Evolutionary conservation across 1,140 invertebrate species (phyloP).

Genomic region (Wiebesia pumilae): DNA sequence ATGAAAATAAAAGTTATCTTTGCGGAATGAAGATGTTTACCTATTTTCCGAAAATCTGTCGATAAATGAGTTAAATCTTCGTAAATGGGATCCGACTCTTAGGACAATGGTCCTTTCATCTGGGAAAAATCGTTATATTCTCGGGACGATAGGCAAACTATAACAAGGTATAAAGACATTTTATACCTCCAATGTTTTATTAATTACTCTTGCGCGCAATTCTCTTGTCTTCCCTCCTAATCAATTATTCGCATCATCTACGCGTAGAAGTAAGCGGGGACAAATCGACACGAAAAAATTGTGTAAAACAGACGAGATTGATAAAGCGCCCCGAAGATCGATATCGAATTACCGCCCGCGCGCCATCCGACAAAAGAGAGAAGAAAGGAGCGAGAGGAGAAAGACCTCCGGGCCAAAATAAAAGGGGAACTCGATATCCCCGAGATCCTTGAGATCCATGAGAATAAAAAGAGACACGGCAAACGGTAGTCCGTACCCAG

Average conservation of each 20-base stretch:
- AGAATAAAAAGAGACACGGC: slow-evolving; percentile 18
- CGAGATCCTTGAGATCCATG: slow-evolving; percentile 9
- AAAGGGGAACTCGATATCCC: slow-evolving; percentile 40
- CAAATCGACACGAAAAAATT: slow-evolving; percentile 34
- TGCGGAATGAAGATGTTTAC: background rate
- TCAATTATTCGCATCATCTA: background rate
- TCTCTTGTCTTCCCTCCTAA: background rate
- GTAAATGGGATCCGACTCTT: background rate
- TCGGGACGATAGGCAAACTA: background rate
- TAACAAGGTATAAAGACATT: background rate
- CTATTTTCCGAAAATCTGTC: background rate
- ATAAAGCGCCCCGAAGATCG: slow-evolving; percentile 36
- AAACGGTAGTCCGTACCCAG: slow-evolving; percentile 26
- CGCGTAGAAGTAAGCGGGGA: background rate
- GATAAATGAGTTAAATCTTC: background rate
- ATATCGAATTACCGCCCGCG: slow-evolving; percentile 39
- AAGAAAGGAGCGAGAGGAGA: background rate
- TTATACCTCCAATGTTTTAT: background rate
- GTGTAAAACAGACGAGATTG: slow-evolving; percentile 41
- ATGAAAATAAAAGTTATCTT: background rate
- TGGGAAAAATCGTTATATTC: background rate
- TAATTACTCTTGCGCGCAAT: background rate
- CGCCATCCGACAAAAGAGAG: slow-evolving; percentile 20
- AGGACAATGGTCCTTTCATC: background rate
- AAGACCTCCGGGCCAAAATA: background rate